phyloP scores from a whole-genome alignment of 2,888 invertebrate species.

The Drosophila quinaria region DNA sequence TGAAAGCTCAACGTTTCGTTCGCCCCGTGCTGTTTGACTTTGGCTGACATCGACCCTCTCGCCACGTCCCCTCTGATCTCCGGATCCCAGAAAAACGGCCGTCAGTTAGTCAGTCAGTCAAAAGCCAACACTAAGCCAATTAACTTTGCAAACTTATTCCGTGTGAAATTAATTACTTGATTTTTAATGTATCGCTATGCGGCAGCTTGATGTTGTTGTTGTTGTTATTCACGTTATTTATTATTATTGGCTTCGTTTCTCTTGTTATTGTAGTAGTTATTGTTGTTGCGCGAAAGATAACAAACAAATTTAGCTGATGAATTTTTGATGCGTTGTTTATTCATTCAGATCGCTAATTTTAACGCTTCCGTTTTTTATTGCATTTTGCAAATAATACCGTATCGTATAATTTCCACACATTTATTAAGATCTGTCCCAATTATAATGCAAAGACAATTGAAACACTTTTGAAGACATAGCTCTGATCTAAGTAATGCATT shows the following conservation, averaged over 20 bases:
- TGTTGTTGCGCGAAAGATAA: slow-evolving; percentile 14
- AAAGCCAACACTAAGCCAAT: slow-evolving; percentile 72
- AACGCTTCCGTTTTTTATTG: slow-evolving; percentile 55
- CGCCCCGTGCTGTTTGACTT: slow-evolving; percentile 2
- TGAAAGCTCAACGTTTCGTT: slow-evolving; percentile 40
- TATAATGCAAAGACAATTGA: slow-evolving; percentile 5
- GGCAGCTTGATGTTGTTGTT: slow-evolving; percentile 19
- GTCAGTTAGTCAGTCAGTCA: slow-evolving; percentile 43
- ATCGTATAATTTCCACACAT: slow-evolving; percentile 5
- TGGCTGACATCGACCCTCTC: not conserved
- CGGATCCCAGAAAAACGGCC: not conserved
- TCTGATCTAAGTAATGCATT: slow-evolving; percentile 5
- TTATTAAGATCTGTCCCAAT: slow-evolving; percentile 1
- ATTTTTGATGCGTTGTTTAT: slow-evolving; percentile 54
- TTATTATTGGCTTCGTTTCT: slow-evolving; percentile 12
- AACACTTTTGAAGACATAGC: not conserved
- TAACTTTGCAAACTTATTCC: slow-evolving; percentile 75
- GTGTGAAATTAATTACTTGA: slow-evolving; percentile 77
- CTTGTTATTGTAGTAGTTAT: not conserved
- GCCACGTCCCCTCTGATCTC: slow-evolving; percentile 1
- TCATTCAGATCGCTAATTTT: slow-evolving; percentile 50
- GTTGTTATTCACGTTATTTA: slow-evolving; percentile 10
- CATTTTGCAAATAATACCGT: slow-evolving; percentile 7
- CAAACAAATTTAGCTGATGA: slow-evolving; percentile 59
- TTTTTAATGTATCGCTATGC: slow-evolving; percentile 52